Evolutionary conservation across 2,113 vertebrate species (phyloP).

Genomic region (Megalops atlanticus): DNA sequence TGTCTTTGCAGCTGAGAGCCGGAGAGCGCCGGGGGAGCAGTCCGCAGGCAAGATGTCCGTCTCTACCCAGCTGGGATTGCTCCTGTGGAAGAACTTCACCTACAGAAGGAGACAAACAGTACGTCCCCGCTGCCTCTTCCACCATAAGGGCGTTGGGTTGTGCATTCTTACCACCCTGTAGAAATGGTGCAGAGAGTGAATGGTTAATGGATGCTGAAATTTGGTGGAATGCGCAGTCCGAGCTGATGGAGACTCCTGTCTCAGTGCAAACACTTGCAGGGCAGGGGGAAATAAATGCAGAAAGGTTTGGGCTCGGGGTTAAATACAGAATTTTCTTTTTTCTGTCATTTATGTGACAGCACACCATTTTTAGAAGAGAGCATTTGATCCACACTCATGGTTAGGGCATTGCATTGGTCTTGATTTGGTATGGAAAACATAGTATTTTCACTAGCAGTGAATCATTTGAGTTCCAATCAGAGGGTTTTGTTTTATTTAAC

Average conservation of each 20-base stretch:
- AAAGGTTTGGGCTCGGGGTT: too few relatives aligned
- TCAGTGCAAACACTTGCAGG: too few relatives aligned
- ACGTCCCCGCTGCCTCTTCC: conserved; percentile 56
- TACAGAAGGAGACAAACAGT: conserved; percentile 91
- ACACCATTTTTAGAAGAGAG: too few relatives aligned
- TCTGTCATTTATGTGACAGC: too few relatives aligned
- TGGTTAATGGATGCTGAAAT: not conserved
- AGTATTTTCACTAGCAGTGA: too few relatives aligned
- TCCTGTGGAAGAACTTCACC: conserved; percentile 98
- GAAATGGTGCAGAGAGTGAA: not conserved
- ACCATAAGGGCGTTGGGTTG: too few relatives aligned
- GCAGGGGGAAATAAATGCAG: too few relatives aligned
- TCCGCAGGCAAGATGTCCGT: conserved; percentile 79
- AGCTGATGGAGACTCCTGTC: not conserved
- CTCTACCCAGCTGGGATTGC: conserved; percentile 84
- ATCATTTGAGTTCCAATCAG: not conserved
- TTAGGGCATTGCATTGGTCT: too few relatives aligned
- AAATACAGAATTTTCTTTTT: too few relatives aligned
- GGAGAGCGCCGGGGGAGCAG: conserved; percentile 54
- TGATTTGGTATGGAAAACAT: too few relatives aligned
- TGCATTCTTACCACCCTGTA: not conserved
- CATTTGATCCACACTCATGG: too few relatives aligned
- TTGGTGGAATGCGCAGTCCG: not conserved
- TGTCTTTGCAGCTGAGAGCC: conserved; percentile 74
- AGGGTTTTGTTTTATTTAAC: not conserved